Conservation (phyloP, 2,113 vertebrate genomes). For the Heteronetta atricapilla region DNA sequence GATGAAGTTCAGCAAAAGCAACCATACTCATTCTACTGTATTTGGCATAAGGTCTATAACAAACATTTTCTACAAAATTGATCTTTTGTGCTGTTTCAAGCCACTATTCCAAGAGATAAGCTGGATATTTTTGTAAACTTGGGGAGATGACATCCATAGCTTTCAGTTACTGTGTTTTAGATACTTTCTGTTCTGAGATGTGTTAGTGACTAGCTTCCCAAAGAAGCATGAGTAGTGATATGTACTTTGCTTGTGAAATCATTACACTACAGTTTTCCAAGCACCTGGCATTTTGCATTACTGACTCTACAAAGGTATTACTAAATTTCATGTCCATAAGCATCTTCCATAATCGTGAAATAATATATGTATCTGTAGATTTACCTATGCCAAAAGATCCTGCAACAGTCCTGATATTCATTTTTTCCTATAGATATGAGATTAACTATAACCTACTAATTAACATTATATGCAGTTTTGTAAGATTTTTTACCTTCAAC, state of each 20-base stretch:
- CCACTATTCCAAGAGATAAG: neutral
- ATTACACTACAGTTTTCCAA: neutral
- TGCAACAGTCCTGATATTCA: neutral
- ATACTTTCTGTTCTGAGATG: neutral
- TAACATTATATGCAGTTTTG: neutral
- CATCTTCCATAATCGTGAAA: neutral
- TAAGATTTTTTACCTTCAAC: neutral
- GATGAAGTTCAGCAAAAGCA: neutral
- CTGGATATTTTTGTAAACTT: neutral
- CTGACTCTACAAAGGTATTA: neutral
- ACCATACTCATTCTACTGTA: neutral
- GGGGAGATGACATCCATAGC: neutral
- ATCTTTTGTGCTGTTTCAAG: neutral
- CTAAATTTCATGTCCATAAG: neutral
- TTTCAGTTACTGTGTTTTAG: neutral
- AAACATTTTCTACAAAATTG: neutral
- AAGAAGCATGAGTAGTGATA: neutral
- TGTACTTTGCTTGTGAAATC: neutral
- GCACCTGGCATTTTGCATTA: neutral
- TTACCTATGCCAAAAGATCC: neutral
- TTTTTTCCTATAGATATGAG: neutral
- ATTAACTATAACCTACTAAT: neutral
- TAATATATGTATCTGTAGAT: neutral
- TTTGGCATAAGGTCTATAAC: neutral
- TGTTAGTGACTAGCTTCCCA: neutral